Evolutionary conservation across 2,113 vertebrate species (phyloP).

Genomic region (Falcunculus frontatus): DNA sequence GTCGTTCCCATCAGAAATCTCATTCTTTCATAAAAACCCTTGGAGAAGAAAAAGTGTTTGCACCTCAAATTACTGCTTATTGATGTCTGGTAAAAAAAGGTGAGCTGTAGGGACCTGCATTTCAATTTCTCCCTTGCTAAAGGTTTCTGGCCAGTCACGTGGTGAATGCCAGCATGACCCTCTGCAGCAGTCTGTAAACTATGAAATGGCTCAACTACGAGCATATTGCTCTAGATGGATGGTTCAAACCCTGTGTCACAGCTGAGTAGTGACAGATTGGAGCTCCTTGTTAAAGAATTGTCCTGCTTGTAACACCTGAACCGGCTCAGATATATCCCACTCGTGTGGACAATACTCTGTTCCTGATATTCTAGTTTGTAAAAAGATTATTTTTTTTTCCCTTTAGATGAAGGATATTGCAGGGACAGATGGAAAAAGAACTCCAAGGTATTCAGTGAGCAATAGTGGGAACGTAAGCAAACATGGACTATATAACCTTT

Average conservation of each 20-base stretch:
- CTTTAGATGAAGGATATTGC: not conserved
- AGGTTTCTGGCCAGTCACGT: not conserved
- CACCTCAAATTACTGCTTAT: not conserved
- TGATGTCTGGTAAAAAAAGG: not conserved
- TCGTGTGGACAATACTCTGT: fast-evolving
- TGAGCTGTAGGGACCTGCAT: not conserved
- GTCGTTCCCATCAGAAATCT: not conserved
- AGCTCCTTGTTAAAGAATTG: not conserved
- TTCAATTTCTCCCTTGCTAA: not conserved
- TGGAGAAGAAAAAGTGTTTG: not conserved
- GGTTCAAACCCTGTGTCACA: not conserved
- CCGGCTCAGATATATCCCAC: not conserved
- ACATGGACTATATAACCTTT: not conserved
- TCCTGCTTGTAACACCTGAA: not conserved
- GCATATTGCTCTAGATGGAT: not conserved
- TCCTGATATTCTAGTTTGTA: not conserved
- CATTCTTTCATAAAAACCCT: not conserved
- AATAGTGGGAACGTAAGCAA: not conserved
- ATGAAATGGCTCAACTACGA: not conserved
- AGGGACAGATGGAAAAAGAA: not conserved
- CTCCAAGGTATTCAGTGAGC: not conserved
- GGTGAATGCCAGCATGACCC: not conserved
- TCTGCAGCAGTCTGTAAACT: not conserved
- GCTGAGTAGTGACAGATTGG: not conserved
- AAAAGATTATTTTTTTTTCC: not conserved